Base-by-base conservation (phyloP, 2,888 invertebrate genomes). In the Busseola fusca region DNA sequence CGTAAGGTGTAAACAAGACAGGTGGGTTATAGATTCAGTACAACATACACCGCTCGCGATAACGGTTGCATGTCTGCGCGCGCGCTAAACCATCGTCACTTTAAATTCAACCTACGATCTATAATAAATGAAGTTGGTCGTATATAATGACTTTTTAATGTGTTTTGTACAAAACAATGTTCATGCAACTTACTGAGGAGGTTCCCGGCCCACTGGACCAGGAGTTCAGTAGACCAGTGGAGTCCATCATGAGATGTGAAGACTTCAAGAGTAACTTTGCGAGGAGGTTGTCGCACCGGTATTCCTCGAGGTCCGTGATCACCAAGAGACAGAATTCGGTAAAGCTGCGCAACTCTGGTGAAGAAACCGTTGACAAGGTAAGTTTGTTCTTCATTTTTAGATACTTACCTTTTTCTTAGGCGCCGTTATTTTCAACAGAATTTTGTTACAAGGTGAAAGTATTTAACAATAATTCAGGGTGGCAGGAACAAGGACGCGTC, bases 261-360 rank as follows among this genome's bases (percentile, higher is more conserved):
- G 94, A 95, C 84, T 95, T 95, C 82, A 95, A 95, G 80, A 95
- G 95, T 80, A 95, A 95, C 86, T 95, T 95, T 78, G 95, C 95
- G 1, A 92, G 95, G 84, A 93, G 91, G 80, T 91, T 95, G 68
- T 95, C 95, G n/a, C 93, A 94, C 84, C 90, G 95, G 69, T 95
- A 93, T 82, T 92, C 87, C 73, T 88, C 93, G 75, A 91, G 90
- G 78, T 84, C 93, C 37, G 89, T 93, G 25, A 83, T 87, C 58
- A 84, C 89, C 1, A 91, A 87, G 73, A 88, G 89, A 74, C 92
- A 93, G 54, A 83, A 85, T 59, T 76, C 89, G 14, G 77, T 93
- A 83, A 93, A 92, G 78, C 80, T 93, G 66, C 84, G 81, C 30
- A 83, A 88, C n/a, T 56, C 86, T 4, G 87, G 86, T n/a, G 84